Evolutionary conservation across 2,113 vertebrate species (phyloP).

Genomic region (Nannospalax galili): DNA sequence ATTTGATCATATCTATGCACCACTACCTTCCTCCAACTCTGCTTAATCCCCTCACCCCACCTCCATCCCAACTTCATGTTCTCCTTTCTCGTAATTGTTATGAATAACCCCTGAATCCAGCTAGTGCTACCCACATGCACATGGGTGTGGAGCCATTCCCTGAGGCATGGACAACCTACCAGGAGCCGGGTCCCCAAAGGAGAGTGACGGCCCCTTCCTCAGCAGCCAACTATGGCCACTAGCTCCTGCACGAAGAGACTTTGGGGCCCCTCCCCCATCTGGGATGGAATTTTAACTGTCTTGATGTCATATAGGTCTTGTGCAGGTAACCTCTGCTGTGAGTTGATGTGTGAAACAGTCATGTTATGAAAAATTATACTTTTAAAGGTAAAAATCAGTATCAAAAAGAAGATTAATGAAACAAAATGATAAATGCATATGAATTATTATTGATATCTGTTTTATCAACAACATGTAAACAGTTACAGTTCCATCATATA

Average conservation of each 20-base stretch:
- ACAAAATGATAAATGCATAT: not conserved
- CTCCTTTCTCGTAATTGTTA: not conserved
- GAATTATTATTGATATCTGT: not conserved
- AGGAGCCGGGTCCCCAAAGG: not conserved
- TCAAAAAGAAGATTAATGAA: slow-evolving; percentile 31
- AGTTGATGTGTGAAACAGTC: no score
- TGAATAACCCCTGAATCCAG: not conserved
- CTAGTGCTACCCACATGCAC: no score
- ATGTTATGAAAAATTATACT: not conserved
- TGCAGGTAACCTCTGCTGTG: not conserved
- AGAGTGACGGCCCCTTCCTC: not conserved
- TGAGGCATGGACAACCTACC: not conserved
- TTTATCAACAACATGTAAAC: slow-evolving; percentile 43
- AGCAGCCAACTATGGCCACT: not conserved
- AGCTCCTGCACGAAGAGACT: not conserved
- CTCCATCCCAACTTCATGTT: not conserved
- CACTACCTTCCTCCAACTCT: no score
- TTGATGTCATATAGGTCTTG: not conserved
- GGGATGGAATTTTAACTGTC: not conserved
- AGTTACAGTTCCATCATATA: not conserved
- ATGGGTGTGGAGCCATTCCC: no score
- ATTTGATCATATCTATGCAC: not conserved
- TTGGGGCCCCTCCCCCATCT: no score
- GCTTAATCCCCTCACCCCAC: not conserved
- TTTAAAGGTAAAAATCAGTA: slow-evolving; percentile 7